Evolutionary conservation across 37 sponge, comb jelly and placozoan species (phyloP), one percentile per base, ranked within the genome.

Genomic region (Lycopodina hypogea): DNA sequence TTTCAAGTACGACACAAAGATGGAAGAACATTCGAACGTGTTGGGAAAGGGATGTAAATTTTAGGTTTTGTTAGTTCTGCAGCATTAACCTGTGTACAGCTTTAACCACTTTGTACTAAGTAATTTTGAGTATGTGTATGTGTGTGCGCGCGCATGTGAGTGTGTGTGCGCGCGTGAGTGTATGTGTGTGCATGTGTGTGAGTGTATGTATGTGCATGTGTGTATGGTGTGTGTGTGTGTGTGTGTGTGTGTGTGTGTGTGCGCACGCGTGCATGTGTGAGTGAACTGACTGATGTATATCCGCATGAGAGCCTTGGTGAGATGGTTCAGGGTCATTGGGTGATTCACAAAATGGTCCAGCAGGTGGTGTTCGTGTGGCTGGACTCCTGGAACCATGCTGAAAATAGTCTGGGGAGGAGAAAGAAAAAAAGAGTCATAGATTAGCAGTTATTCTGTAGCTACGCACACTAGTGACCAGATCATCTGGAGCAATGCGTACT

Each of bases 251-350:
- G n/a, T n/a, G n/a, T n/a, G n/a, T n/a, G n/a, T n/a, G n/a, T n/a
- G n/a, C n/a, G 28, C n/a, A 59, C 28, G 35, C n/a, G n/a, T n/a
- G n/a, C n/a, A n/a, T n/a, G n/a, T n/a, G 28, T 6, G 12, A 3
- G 35, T 67, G 19, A 36, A 65, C 71, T 76, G 52, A 86, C 87
- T 79, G 29, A 90, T 86, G 79, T 93, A 90, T 18, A 83, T 39
- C 36, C 48, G 86, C 81, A 93, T 93, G 56, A 93, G 77, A 1
- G 85, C 80, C 21, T 69, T 57, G 2, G 90, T 68, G 24, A 93
- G 76, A 48, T 85, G 75, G 1, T 55, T 19, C 22, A 36, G 18
- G 18, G 87, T 64, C 7, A 82, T 86, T 14, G 74, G 45, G 64
- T 90, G 85, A 30, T 74, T 62, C 3, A 70, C 18, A 36, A 87